Base-by-base conservation (phyloP, 2,888 invertebrate species). In the Cyrtodaria siliqua region DNA sequence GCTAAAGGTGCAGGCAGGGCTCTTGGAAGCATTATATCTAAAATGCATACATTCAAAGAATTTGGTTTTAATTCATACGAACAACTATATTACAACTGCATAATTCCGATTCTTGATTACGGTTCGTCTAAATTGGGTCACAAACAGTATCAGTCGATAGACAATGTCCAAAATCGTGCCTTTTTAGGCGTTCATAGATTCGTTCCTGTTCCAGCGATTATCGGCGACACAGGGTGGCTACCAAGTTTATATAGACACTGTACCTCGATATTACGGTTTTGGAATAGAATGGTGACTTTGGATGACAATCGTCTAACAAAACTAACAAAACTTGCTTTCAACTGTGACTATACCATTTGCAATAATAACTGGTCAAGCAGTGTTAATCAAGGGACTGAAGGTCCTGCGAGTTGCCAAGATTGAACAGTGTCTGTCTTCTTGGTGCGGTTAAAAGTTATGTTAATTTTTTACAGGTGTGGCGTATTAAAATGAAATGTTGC, bases 131-230 rank as follows among this genome's bases (percentile, higher is more conserved):
- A 53, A n/a, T 73, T 67, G 67, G 73, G 73, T 9, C 53, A 26
- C 20, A 60, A 64, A 40, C 24, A 27, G 6, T 64, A 42, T 38
- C 56, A 64, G 9, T 29, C 23, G 18, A 63, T 75, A 24, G 69
- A 75, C 18, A 59, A 47, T 38, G 33, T 75, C 14, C 69, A 75
- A 38, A 59, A 75, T 24, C 27, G 70, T 18, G 70, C 64, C 49
- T 66, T 66, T 23, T 26, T 70, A 16, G 75, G 75, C 23, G 63
- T 70, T 2, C 75, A 64, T 20, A 27, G 61, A 47, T 66, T 62
- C 14, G 59, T 62, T 1, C 66, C 76, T 18, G 60, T 56, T 27
- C 29, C 60, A 16, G 71, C 64, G 4, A n/a, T 64, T n/a, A 20
- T 20, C 8, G 66, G 66, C 2, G 76, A 76, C 61, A 55, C 59